Evolutionary conservation across 30 jellyfish, hydroid and myxozoan species (phyloP).

Genomic region (Cassiopea andromeda): DNA sequence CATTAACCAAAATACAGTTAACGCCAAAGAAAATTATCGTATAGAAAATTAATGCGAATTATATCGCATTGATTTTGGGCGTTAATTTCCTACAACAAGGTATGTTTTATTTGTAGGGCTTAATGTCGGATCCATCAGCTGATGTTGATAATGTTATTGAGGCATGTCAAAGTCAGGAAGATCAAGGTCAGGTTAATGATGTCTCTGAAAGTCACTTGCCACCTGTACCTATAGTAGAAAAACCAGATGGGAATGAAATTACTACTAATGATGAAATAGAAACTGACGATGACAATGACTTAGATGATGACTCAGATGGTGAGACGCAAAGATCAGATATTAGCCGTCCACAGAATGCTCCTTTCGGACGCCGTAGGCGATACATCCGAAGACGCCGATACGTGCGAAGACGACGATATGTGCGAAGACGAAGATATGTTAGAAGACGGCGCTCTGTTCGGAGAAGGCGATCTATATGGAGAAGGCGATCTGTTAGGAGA

Average conservation of each 20-base stretch:
- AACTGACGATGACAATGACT: background rate
- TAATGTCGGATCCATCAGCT: background rate
- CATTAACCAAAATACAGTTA: no score
- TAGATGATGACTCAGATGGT: slow-evolving; percentile 6
- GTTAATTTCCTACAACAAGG: background rate
- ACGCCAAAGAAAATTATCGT: no score
- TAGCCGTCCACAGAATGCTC: background rate
- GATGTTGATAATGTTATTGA: background rate
- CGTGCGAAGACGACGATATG: background rate
- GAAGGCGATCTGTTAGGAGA: slow-evolving; percentile 5
- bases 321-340: background rate
- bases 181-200: background rate
- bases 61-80: no score
- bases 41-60: no score
- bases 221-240: background rate
- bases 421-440: background rate
- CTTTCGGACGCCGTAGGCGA: background rate
- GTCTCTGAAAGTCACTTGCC: background rate
- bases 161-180: background rate
- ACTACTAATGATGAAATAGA: background rate
- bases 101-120: background rate
- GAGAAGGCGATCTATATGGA: slow-evolving; percentile 1
- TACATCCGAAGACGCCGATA: background rate
- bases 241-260: background rate
- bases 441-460: slow-evolving; percentile 13